These are phyloP conservation scores for Circaetus gallicus DNA, from an alignment of 2,113 vertebrate genomes.

Conservation along the genomic window DNA sequence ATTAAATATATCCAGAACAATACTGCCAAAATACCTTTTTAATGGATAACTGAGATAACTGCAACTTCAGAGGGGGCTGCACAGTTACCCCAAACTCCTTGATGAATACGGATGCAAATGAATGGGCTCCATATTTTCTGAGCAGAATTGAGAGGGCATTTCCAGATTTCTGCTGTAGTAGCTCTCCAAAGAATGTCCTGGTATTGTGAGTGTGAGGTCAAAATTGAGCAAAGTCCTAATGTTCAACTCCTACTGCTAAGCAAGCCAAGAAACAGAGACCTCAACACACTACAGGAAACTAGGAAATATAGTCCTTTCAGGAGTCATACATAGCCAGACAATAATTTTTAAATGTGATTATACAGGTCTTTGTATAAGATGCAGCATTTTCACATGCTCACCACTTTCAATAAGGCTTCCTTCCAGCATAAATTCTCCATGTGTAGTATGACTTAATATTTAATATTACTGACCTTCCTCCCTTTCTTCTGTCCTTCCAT, in stretches of 20 bases:
- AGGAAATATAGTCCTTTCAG: neutral
- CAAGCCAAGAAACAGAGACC: neutral
- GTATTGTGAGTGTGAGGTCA: neutral
- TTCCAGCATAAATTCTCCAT: neutral
- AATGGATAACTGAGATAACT: neutral
- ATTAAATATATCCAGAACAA: neutral
- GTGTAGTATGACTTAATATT: neutral
- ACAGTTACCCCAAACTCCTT: neutral
- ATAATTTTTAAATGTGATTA: neutral
- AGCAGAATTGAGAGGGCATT: neutral
- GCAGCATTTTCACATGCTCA: neutral
- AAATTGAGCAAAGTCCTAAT: neutral
- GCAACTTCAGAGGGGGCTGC: neutral
- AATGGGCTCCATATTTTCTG: neutral
- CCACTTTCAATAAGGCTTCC: neutral
- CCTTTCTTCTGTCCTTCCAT: neutral
- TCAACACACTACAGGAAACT: neutral
- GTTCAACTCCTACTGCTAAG: neutral
- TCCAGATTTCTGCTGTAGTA: neutral
- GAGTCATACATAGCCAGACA: neutral
- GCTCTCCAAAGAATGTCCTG: neutral
- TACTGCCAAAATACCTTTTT: neutral
- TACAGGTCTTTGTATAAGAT: neutral
- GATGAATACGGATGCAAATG: neutral
- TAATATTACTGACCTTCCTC: neutral